These are phyloP conservation scores for Heliocidaris tuberculata DNA, from an alignment of 35 echinoderm and acorn worm genomes.

Conservation along the genomic window DNA sequence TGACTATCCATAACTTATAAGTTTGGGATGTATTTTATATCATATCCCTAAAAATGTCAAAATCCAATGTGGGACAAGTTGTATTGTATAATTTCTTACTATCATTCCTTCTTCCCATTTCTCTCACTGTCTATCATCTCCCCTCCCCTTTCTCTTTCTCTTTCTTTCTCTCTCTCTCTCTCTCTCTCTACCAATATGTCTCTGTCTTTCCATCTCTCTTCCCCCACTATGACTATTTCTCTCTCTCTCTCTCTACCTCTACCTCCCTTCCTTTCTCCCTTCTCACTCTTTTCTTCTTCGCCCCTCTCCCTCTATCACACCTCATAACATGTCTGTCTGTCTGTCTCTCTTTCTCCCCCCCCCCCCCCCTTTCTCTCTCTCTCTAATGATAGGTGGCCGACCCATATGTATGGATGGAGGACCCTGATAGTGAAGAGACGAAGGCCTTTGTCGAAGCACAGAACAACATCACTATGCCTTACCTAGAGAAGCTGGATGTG, in stretches of 20 bases:
- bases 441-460: conserved; percentile 97
- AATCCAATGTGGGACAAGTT: no score
- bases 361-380: no score
- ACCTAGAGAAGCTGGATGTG: conserved; percentile 75
- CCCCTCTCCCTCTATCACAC: background rate
- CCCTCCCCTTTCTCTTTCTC: background rate
- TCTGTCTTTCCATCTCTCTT: no score
- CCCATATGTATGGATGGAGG: conserved; percentile 90
- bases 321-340: background rate
- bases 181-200: no score
- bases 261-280: background rate
- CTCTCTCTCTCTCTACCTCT: no score
- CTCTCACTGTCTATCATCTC: background rate
- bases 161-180: background rate
- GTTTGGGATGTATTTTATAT: background rate
- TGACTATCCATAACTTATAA: no score
- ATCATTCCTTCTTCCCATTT: background rate
- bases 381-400: conserved; percentile 69
- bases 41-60: background rate
- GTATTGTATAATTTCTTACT: no score
- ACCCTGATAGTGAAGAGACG: conserved; percentile 90
- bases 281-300: background rate
- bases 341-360: background rate
- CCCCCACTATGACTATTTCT: no score
- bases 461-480: conserved; percentile 90